Conservation (phyloP, 1,140 invertebrate genomes). For the Paraescarpia echinospica region DNA sequence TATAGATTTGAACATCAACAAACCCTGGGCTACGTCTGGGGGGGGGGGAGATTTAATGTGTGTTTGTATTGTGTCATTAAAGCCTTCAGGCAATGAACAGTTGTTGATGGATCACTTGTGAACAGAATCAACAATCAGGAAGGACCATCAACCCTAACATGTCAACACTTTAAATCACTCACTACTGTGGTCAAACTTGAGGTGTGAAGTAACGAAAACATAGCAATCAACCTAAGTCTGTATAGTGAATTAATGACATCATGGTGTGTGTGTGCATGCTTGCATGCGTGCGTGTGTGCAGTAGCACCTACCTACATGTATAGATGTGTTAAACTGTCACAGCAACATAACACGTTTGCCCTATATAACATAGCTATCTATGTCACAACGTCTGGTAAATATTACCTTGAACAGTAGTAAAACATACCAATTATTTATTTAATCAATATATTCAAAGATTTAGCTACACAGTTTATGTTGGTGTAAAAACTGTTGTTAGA, state of each 20-base stretch:
- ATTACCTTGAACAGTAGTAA: not conserved
- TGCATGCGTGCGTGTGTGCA: not conserved
- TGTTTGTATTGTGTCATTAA: not conserved
- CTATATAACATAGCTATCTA: not conserved
- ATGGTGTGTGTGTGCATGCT: not conserved
- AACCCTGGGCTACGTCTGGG: too few species aligned
- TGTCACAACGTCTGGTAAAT: not conserved
- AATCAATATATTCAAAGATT: not conserved
- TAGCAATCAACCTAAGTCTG: not conserved
- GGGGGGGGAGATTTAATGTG: not conserved
- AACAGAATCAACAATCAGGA: not conserved
- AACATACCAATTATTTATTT: not conserved
- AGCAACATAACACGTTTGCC: too few species aligned
- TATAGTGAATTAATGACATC: too few species aligned
- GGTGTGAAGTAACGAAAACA: not conserved
- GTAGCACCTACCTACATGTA: not conserved
- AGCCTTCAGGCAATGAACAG: not conserved
- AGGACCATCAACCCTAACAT: not conserved
- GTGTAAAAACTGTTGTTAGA: not conserved
- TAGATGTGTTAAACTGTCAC: not conserved
- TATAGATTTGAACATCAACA: too few species aligned
- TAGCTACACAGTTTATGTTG: too few species aligned
- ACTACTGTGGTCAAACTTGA: not conserved
- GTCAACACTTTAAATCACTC: not conserved
- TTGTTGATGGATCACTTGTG: not conserved